Conservation (phyloP, 2,888 invertebrate species). For the Opisthograptis luteolata region DNA sequence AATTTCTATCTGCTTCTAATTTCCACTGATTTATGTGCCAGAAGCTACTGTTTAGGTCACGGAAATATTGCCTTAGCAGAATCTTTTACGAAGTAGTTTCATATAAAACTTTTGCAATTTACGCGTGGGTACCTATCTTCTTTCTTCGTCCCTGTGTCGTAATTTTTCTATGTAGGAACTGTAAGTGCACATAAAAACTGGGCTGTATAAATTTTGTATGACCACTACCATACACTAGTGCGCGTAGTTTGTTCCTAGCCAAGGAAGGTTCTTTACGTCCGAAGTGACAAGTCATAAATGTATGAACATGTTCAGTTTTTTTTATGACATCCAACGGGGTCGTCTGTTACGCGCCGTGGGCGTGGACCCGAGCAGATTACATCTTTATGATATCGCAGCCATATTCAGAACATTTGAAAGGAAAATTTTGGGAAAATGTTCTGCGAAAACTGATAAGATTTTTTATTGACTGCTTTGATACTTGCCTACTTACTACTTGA, state of each 20-base stretch:
- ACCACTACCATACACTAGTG: conserved; percentile 27
- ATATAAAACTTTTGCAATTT: conserved; percentile 18
- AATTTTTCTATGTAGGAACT: conserved; percentile 14
- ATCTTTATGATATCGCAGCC: conserved; percentile 40
- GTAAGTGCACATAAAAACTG: conserved; percentile 24
- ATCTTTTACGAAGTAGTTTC: conserved; percentile 8
- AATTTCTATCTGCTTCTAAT: conserved; percentile 1
- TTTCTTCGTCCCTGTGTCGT: conserved; percentile 13
- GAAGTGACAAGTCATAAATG: conserved; percentile 55
- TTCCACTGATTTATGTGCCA: conserved; percentile 5
- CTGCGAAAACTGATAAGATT: conserved; percentile 22
- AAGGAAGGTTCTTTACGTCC: conserved; percentile 35
- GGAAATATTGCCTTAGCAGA: conserved; percentile 3
- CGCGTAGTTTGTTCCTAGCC: no score
- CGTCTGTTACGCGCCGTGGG: conserved; percentile 40
- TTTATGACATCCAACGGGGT: conserved; percentile 58
- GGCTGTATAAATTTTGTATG: conserved; percentile 44
- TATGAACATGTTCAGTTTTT: conserved; percentile 60
- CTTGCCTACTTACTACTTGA: no score
- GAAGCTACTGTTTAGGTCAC: not conserved
- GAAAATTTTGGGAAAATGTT: conserved; percentile 20
- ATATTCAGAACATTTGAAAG: conserved; percentile 23
- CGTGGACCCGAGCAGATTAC: conserved; percentile 41
- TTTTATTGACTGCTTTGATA: conserved; percentile 10
- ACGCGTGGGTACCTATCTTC: conserved; percentile 5